Conservation (phyloP, 2,888 invertebrate species). For the Entomobrya multifasciata region DNA sequence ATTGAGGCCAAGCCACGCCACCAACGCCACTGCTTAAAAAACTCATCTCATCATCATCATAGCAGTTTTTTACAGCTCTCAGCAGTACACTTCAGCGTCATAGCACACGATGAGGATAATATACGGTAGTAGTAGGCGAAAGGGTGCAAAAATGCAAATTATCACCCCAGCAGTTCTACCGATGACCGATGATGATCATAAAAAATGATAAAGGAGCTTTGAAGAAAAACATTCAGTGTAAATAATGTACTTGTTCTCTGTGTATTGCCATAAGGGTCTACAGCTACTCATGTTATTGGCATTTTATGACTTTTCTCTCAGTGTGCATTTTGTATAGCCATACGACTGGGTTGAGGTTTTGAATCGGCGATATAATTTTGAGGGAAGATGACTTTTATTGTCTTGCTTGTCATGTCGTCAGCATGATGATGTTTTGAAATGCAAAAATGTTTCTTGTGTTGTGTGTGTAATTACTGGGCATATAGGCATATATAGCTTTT, state of each 20-base stretch:
- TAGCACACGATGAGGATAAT: no score
- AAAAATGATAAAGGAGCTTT: constrained; percentile 19
- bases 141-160: constrained; percentile 57
- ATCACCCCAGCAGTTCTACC: constrained; percentile 30
- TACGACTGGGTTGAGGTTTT: neutral
- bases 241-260: neutral
- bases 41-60: constrained; percentile 27
- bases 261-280: constrained; percentile 11
- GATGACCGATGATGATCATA: constrained; percentile 28
- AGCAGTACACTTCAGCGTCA: no score
- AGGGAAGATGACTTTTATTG: constrained; percentile 40
- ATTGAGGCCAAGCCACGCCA: constrained; percentile 53
- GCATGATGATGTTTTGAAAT: neutral
- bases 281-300: no score
- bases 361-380: no score
- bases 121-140: constrained; percentile 31
- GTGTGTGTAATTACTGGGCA: constrained; percentile 17
- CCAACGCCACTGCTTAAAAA: constrained; percentile 10
- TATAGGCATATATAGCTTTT: no score
- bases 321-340: neutral
- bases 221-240: neutral
- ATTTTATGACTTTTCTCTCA: constrained; percentile 22
- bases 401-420: constrained; percentile 33
- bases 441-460: neutral
- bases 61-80: constrained; percentile 21